Conservation (phyloP, 2,797 vertebrate genomes). For the Graptemys geographica region DNA sequence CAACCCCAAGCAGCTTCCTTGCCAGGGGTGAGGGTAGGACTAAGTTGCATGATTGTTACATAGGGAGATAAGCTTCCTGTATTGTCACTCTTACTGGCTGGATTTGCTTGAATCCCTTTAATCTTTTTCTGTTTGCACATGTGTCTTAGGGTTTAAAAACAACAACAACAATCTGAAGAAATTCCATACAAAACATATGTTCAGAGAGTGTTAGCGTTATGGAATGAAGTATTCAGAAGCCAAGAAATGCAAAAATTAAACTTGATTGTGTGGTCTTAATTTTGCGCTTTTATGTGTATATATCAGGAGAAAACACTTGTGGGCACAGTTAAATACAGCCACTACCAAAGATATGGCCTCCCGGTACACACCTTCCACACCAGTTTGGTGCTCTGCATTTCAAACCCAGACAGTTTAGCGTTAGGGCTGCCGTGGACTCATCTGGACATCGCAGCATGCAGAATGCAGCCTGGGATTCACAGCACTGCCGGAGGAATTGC, state of each 20-base stretch:
- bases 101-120: not conserved
- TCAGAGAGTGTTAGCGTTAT: too few species aligned
- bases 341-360: not conserved
- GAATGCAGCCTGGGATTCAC: too few species aligned
- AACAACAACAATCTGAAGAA: not conserved
- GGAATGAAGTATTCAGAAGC: not conserved
- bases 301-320: not conserved
- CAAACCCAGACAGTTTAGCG: not conserved
- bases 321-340: not conserved
- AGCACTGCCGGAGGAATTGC: not conserved
- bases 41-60: not conserved
- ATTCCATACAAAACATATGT: too few species aligned
- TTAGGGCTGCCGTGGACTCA: not conserved
- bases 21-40: not conserved
- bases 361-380: not conserved
- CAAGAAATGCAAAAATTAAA: not conserved
- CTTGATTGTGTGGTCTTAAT: not conserved
- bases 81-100: not conserved
- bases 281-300: not conserved
- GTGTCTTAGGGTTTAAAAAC: not conserved
- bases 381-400: rapidly evolving
- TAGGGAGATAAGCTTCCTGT: not conserved
- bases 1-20: not conserved
- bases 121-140: not conserved
- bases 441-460: not conserved